Evolutionary conservation across 2,113 vertebrate species (phyloP).

Genomic region (Psittacara wagleri): DNA sequence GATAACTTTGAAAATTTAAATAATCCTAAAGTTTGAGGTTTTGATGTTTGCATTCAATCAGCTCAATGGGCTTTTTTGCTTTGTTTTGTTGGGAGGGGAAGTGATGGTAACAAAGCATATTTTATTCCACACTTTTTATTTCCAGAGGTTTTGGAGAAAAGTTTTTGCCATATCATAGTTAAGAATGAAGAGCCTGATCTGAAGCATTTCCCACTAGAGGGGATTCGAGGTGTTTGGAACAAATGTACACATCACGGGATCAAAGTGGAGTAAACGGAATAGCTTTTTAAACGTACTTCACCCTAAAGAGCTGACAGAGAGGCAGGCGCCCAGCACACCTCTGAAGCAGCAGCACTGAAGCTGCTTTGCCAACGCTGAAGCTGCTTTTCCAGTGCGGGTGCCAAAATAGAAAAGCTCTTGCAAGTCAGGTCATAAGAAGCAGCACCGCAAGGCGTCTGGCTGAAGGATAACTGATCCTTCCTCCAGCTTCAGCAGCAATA

Average conservation of each 20-base stretch:
- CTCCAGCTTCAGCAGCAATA: neutral
- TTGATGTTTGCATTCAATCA: neutral
- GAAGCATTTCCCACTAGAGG: neutral
- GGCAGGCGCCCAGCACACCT: neutral
- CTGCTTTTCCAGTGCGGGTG: neutral
- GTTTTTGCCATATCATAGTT: neutral
- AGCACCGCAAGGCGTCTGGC: neutral
- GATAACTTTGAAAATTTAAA: slow-evolving; percentile 39
- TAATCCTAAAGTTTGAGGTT: neutral
- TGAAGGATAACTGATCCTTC: neutral
- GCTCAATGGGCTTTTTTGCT: neutral
- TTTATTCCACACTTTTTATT: neutral
- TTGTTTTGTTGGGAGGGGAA: neutral
- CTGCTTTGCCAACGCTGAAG: neutral
- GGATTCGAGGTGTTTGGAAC: neutral
- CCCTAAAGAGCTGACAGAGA: neutral
- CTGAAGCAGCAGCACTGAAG: neutral
- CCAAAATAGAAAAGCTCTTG: slow-evolving; percentile 16
- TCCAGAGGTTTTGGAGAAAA: neutral
- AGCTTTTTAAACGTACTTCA: neutral
- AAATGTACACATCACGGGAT: neutral
- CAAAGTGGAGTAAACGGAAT: neutral
- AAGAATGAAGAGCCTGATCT: neutral
- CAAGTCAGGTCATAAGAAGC: neutral
- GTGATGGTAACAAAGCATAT: neutral